phyloP scores from a whole-genome alignment of 23 tunicate species.

The Aplidium turbinatum region DNA sequence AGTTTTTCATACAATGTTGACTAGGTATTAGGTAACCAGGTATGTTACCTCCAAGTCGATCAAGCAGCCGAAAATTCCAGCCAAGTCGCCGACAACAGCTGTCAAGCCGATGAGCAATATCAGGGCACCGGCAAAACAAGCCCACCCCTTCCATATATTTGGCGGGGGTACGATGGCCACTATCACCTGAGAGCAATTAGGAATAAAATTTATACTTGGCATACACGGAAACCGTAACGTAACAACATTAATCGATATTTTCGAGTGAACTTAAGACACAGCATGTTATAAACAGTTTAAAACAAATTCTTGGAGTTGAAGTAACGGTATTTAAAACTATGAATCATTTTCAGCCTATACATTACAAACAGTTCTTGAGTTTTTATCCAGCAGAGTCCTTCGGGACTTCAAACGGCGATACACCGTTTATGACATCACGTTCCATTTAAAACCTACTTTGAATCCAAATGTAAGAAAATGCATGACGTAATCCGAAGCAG shows the following conservation, averaged over 20 bases:
- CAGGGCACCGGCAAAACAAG: conserved; percentile 82
- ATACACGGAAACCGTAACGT: no score
- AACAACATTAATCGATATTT: no score
- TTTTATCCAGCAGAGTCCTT: no score
- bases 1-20: background rate
- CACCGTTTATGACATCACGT: no score
- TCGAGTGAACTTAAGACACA: no score
- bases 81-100: conserved; percentile 81
- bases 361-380: no score
- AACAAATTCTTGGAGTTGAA: no score
- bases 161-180: conserved; percentile 95
- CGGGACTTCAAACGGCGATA: no score
- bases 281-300: no score
- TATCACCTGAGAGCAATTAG: conserved; percentile 73
- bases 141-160: conserved; percentile 89
- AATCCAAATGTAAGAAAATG: conserved; percentile 94
- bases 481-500: conserved; percentile 92
- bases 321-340: no score
- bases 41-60: conserved; percentile 67
- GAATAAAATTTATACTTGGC: no score
- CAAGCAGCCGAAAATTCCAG: conserved; percentile 89
- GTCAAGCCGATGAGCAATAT: conserved; percentile 73
- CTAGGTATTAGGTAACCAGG: background rate
- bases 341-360: no score
- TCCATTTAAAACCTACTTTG: conserved; percentile 60